Base-by-base conservation (phyloP, 92 coral and sea anemone genomes). In the Meandrina meandrites region DNA sequence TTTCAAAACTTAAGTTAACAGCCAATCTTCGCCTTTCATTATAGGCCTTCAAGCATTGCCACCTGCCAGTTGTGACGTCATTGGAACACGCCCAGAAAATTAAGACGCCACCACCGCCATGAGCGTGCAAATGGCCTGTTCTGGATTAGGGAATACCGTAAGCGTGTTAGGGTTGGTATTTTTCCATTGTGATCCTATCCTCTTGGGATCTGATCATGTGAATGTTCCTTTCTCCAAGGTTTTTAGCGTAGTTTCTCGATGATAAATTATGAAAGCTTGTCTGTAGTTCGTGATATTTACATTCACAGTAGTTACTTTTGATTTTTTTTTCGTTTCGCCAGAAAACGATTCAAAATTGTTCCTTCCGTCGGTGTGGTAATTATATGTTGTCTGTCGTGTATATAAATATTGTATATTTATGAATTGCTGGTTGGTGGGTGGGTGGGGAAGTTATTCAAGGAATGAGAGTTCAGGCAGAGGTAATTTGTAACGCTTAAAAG, bases 1-100 rank as follows among this genome's bases (percentile, higher is more conserved):
- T 89, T 90, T 90, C 93, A 79, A 79, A 76, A 53, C 66, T 88
- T 76, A 83, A 80, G 91, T 86, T 86, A 90, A 86, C 88, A 86
- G 78, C 80, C 85, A 84, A 64, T 77, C 78, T 78, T 9, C 32
- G 71, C 58, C 80, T 48, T 69, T 82, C 36, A 58, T 57, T 22
- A 51, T 21, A 28, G 51, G 66, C 13, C 58, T 36, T 27, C 35
- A 24, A 19, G 17, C 22, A n/a, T 11, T 27, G 19, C 82, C 89
- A 86, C 89, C 89, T 86, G 89, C 83, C 62, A 7, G 31, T 0
- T 31, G 64, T 86, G 89, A 86, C 89, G 89, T 78, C 83, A 86
- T 53, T 37, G 8, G 67, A 27, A 34, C 47, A 73, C 80, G 74
- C 62, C 76, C 27, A 17, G 64, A 21, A 21, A 24, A 40, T 42